phyloP scores from a whole-genome alignment of 2,888 invertebrate species.

The Platerodrilus igneus region DNA sequence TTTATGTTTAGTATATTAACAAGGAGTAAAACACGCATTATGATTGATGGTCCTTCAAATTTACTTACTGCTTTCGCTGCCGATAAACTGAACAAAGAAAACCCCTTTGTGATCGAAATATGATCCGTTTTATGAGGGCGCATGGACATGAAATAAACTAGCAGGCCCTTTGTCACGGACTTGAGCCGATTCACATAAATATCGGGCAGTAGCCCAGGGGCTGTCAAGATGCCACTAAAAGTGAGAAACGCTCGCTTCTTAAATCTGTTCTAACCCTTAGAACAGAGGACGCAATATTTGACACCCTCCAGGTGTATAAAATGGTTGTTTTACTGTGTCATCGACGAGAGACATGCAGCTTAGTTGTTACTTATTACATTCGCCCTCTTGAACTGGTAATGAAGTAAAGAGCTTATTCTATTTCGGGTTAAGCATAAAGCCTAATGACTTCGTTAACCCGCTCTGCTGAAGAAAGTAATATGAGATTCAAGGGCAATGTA shows the following conservation, averaged over 20 bases:
- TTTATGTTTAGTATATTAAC: no score
- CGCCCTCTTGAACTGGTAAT: constrained; percentile 21
- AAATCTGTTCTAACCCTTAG: constrained; percentile 23
- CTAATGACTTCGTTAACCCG: constrained; percentile 29
- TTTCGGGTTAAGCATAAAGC: constrained; percentile 22
- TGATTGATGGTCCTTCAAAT: constrained; percentile 29
- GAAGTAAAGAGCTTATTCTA: constrained; percentile 23
- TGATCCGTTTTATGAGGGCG: constrained; percentile 39
- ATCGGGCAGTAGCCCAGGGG: constrained; percentile 34
- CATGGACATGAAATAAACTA: constrained; percentile 38
- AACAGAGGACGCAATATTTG: constrained; percentile 24
- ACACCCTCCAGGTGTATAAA: constrained; percentile 19
- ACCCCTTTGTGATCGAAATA: constrained; percentile 35
- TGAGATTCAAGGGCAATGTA: constrained; percentile 10
- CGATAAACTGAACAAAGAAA: constrained; percentile 38
- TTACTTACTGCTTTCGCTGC: constrained; percentile 24
- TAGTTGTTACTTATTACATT: constrained; percentile 21
- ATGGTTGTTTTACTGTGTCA: constrained; percentile 15
- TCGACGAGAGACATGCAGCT: constrained; percentile 5
- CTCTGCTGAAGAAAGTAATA: constrained; percentile 14
- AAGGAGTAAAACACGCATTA: no score
- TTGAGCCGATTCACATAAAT: constrained; percentile 36
- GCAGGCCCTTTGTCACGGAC: constrained; percentile 37
- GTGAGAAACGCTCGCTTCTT: constrained; percentile 29
- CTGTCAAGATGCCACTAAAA: constrained; percentile 31